Conservation (phyloP, 2,797 vertebrate genomes). For the Syncerus caffer region DNA sequence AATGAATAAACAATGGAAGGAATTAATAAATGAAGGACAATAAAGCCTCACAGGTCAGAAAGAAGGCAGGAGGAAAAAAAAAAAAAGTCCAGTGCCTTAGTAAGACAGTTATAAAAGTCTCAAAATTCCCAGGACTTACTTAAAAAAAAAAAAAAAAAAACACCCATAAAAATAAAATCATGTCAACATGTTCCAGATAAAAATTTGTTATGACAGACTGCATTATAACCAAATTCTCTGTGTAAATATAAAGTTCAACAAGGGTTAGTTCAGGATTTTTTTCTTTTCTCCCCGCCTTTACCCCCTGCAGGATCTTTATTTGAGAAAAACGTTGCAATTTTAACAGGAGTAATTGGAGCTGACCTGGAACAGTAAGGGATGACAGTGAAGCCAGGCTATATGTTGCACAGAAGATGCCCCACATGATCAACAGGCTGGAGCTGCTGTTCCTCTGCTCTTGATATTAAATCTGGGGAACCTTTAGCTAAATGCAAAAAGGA, state of each 20-base stretch:
- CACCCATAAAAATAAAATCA: not conserved
- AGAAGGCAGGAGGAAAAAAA: not conserved
- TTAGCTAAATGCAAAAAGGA: not conserved
- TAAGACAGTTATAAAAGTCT: not conserved
- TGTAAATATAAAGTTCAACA: not conserved
- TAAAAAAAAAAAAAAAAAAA: not conserved
- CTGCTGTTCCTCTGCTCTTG: not conserved
- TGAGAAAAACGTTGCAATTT: not conserved
- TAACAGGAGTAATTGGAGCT: not conserved
- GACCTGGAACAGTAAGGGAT: not conserved
- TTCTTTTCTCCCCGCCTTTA: rapidly evolving
- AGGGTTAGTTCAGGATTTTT: not conserved
- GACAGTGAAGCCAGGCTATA: not conserved
- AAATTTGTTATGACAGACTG: not conserved
- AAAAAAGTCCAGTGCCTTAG: not conserved
- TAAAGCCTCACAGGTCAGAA: not conserved
- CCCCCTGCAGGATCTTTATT: not conserved
- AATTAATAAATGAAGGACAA: not conserved
- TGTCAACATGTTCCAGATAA: not conserved
- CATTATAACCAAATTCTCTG: not conserved
- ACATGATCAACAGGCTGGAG: not conserved
- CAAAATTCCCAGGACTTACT: not conserved
- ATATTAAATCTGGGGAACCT: not conserved
- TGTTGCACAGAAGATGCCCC: not conserved
- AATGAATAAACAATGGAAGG: not conserved